phyloP scores from a whole-genome alignment of 2,888 invertebrate genomes.

The Drosophila differens region DNA sequence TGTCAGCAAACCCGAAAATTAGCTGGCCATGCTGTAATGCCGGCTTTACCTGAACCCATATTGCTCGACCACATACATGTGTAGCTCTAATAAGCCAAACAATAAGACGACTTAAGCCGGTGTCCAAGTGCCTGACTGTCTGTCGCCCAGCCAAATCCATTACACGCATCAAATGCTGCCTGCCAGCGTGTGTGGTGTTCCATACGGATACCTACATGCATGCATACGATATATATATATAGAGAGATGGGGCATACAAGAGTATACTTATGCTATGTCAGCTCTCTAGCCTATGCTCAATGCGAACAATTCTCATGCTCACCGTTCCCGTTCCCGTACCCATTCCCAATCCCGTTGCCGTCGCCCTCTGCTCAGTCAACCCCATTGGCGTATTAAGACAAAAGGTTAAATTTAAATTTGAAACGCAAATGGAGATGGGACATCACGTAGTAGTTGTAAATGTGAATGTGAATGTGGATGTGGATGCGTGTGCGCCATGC shows the following conservation, averaged over 20 bases:
- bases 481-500: constrained; percentile 51
- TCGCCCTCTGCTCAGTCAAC: constrained; percentile 33
- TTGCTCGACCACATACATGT: constrained; percentile 54
- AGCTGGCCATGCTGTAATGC: constrained; percentile 36
- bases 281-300: constrained; percentile 16
- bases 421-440: constrained; percentile 60
- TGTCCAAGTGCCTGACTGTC: constrained; percentile 47
- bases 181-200: constrained; percentile 17
- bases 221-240: background rate
- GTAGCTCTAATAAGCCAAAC: constrained; percentile 61
- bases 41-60: constrained; percentile 30
- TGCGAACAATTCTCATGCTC: constrained; percentile 36
- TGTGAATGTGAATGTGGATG: constrained; percentile 9
- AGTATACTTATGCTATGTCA: constrained; percentile 6
- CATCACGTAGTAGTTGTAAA: constrained; percentile 18
- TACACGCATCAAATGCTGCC: constrained; percentile 58
- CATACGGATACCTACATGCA: background rate
- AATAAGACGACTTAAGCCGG: constrained; percentile 66
- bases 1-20: constrained; percentile 56
- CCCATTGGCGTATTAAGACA: constrained; percentile 76
- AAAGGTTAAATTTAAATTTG: constrained; percentile 83
- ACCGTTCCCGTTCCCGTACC: background rate
- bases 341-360: background rate
- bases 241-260: background rate
- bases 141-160: constrained; percentile 41